phyloP scores from a whole-genome alignment of 1,140 invertebrate genomes.

The Ceratosolen fusciceps region DNA sequence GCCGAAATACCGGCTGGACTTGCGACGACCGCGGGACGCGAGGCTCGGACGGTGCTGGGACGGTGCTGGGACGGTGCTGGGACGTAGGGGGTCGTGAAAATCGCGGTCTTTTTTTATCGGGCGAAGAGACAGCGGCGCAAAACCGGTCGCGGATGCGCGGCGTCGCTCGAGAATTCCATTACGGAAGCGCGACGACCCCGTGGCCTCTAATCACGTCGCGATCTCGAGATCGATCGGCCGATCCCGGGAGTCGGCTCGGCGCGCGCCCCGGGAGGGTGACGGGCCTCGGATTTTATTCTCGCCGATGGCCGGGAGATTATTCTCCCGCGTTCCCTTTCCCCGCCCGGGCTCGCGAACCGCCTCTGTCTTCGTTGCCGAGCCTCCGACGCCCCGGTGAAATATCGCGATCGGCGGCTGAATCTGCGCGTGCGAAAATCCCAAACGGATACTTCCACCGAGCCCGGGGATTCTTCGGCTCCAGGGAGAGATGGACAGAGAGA shows the following conservation, averaged over 20 bases:
- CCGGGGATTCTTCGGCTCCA: too few relatives aligned
- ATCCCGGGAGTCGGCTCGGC: not conserved
- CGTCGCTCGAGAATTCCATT: slow-evolving; percentile 1
- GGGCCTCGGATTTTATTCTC: not conserved
- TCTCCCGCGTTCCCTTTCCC: too few relatives aligned
- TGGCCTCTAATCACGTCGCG: not conserved
- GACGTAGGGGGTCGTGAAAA: too few relatives aligned
- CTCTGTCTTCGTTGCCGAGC: too few relatives aligned
- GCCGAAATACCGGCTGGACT: too few relatives aligned
- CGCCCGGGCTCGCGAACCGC: too few relatives aligned
- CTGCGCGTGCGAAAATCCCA: not conserved
- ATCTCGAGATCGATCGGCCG: not conserved
- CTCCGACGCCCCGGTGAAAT: not conserved
- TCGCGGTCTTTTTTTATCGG: not conserved
- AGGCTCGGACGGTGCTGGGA: too few relatives aligned
- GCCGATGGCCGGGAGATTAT: not conserved
- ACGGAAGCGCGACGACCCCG: not conserved
- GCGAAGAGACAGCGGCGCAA: not conserved
- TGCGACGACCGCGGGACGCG: too few relatives aligned
- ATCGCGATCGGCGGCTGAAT: not conserved
- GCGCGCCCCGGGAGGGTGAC: not conserved
- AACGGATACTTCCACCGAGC: not conserved
- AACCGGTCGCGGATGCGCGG: slow-evolving; percentile 34
- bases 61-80: too few relatives aligned
- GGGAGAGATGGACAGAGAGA: not conserved